Conservation (phyloP, 2,888 invertebrate species). For the Caenorhabditis sp. region DNA sequence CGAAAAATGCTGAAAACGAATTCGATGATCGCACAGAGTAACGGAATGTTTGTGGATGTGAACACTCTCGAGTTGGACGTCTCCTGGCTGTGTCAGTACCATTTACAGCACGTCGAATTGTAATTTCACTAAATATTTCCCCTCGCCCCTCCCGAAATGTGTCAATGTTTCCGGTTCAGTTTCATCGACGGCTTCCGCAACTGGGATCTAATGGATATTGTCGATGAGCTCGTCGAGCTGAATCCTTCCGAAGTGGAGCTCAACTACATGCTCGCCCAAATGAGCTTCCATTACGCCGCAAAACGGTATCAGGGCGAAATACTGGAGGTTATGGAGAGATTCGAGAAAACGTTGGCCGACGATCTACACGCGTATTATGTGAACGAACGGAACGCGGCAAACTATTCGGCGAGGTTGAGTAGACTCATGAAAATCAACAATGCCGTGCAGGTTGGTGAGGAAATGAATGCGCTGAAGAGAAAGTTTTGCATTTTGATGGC, state of each 20-base stretch:
- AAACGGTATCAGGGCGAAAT: constrained; percentile 1
- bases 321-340: constrained; percentile 23
- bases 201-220: background rate
- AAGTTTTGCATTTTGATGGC: too few species aligned
- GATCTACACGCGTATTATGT: constrained; percentile 58
- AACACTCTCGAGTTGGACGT: constrained; percentile 31
- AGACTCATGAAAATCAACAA: constrained; percentile 59
- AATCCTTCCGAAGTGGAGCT: constrained; percentile 12
- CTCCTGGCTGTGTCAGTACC: constrained; percentile 18
- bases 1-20: background rate
- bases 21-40: constrained; percentile 38
- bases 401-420: constrained; percentile 56
- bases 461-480: constrained; percentile 6
- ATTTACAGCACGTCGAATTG: constrained; percentile 29
- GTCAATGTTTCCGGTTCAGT: background rate
- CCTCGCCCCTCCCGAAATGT: background rate
- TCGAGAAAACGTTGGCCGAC: constrained; percentile 34
- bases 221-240: constrained; percentile 1
- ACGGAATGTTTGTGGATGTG: constrained; percentile 37
- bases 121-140: background rate
- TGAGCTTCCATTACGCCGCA: constrained; percentile 15
- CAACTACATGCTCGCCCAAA: constrained; percentile 35
- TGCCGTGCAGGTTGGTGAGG: constrained; percentile 44
- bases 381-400: constrained; percentile 32
- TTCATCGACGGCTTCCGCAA: background rate